A percentile compares a stretch with the other conserved stretches of the same genome.
These are phyloP conservation scores for Solen grandis DNA, from an alignment of 1,140 invertebrate genomes.

Conservation along the genomic window DNA sequence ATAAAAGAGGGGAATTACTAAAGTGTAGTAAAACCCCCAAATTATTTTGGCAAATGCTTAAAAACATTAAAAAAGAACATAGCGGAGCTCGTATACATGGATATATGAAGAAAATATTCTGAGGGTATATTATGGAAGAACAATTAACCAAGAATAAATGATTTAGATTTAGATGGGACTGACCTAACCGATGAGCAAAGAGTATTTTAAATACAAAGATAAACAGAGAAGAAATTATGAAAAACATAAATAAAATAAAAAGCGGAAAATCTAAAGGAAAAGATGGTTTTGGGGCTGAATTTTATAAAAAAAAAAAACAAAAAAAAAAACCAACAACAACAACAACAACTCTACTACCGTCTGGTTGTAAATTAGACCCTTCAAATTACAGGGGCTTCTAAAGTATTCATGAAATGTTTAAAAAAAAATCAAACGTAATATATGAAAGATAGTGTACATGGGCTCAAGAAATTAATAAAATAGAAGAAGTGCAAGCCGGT, in stretches of 20 bases:
- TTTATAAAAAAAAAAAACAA: neutral
- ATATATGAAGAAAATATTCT: neutral
- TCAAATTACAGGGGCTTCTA: neutral
- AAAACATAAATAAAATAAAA: neutral
- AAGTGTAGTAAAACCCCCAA: neutral
- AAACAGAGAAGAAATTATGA: neutral
- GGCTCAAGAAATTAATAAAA: neutral
- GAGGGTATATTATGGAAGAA: neutral
- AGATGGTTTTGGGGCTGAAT: neutral
- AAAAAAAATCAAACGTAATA: neutral
- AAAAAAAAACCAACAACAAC: neutral
- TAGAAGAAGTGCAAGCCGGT: neutral
- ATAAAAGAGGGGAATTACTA: neutral
- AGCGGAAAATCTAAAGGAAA: neutral
- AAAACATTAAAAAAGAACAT: neutral
- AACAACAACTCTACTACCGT: neutral
- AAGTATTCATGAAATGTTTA: neutral
- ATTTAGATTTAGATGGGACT: neutral
- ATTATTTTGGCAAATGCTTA: neutral
- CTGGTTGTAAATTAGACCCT: neutral
- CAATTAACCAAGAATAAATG: neutral
- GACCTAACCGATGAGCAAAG: neutral
- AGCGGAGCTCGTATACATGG: neutral
- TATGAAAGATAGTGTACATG: neutral
- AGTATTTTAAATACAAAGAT: neutral